These are phyloP conservation scores for Cynaeus angustus DNA, from an alignment of 2,888 invertebrate species.

Conservation along the genomic window DNA sequence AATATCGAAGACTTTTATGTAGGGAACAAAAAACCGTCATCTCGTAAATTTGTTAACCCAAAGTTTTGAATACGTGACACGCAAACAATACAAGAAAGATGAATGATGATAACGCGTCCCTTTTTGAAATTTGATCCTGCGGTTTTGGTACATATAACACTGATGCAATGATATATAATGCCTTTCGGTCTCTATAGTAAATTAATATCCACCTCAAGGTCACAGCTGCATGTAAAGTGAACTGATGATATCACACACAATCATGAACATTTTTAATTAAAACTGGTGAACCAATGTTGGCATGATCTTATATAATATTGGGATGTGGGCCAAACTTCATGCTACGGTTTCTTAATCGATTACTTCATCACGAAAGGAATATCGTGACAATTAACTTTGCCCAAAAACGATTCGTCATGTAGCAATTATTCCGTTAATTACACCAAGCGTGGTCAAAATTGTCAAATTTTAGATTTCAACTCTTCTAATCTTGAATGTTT, in stretches of 20 bases:
- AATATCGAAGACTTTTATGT: background rate
- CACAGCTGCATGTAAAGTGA: background rate
- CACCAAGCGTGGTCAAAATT: background rate
- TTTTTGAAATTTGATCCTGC: constrained; percentile 13
- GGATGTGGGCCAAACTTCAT: constrained; percentile 28
- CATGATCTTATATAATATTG: constrained; percentile 18
- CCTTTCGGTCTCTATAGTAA: constrained; percentile 19
- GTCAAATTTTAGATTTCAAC: background rate
- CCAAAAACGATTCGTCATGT: constrained; percentile 33
- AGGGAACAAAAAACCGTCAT: background rate
- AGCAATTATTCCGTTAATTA: constrained; percentile 7
- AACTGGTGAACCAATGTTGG: too few relatives aligned
- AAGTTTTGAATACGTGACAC: too few relatives aligned
- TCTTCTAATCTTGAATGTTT: background rate
- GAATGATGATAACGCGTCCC: background rate
- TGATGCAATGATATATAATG: constrained; percentile 19
- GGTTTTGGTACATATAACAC: constrained; percentile 8
- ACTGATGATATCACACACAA: background rate
- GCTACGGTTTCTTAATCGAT: constrained; percentile 32
- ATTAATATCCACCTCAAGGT: constrained; percentile 19
- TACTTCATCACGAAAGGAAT: constrained; percentile 22
- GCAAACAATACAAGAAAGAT: background rate
- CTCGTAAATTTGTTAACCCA: too few relatives aligned
- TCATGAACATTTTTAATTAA: too few relatives aligned
- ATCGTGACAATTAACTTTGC: constrained; percentile 23